Conservation (phyloP, 2,888 invertebrate genomes). For the Raillietiella orientalis region DNA sequence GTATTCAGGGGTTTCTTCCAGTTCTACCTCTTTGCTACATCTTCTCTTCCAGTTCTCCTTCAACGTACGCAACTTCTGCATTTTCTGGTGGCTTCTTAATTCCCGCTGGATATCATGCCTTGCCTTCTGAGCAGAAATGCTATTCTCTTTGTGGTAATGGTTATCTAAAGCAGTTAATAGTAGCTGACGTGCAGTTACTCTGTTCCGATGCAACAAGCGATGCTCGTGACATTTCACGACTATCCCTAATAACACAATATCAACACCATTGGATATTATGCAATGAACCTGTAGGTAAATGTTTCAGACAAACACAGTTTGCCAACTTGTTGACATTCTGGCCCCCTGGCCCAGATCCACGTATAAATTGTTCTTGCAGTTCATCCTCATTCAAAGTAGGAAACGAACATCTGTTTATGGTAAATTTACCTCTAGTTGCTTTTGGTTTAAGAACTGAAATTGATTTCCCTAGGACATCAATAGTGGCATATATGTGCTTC, state of each 20-base stretch:
- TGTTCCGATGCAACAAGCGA: constrained; percentile 43
- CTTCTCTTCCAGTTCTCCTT: constrained; percentile 35
- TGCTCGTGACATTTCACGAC: constrained; percentile 64
- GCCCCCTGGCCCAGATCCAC: constrained; percentile 82
- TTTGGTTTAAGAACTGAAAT: too few species aligned
- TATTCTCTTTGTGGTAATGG: constrained; percentile 40
- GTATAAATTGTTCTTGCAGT: constrained; percentile 44
- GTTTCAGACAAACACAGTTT: constrained; percentile 57
- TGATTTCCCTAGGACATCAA: neutral
- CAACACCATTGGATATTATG: constrained; percentile 1
- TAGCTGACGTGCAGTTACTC: constrained; percentile 37
- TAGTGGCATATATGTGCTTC: constrained; percentile 2
- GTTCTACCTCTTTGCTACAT: constrained; percentile 8
- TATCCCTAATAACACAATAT: constrained; percentile 23
- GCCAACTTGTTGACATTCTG: constrained; percentile 59
- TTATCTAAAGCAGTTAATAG: constrained; percentile 45
- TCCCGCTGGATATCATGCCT: constrained; percentile 21
- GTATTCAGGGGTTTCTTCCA: too few species aligned
- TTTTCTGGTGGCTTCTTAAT: constrained; percentile 15
- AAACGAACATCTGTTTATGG: constrained; percentile 32
- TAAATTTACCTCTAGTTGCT: constrained; percentile 6
- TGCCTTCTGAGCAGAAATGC: constrained; percentile 37
- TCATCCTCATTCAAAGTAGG: constrained; percentile 44
- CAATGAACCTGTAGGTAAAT: constrained; percentile 36
- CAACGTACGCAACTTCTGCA: constrained; percentile 23